phyloP scores from a whole-genome alignment of 2,797 vertebrate genomes.

The Amphiprion clarkii region DNA sequence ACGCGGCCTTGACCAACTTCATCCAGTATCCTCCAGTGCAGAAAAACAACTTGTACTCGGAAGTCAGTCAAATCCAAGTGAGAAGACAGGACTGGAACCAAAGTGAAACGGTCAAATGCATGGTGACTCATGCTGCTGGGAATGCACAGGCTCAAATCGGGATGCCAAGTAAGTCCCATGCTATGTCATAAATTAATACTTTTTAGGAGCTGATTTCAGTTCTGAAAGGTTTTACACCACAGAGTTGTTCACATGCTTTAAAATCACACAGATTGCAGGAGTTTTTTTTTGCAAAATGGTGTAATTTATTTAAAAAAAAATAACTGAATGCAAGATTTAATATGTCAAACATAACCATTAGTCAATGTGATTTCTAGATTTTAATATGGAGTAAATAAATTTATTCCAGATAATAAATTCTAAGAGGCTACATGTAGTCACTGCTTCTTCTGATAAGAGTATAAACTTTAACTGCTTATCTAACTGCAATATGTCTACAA shows the following conservation, averaged over 20 bases:
- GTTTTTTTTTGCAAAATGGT: no score
- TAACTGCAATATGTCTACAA: not conserved
- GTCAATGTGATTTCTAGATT: no score
- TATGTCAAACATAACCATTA: not conserved
- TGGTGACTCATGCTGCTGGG: conserved; percentile 2
- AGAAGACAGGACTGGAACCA: conserved; percentile 42
- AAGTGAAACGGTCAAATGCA: conserved; percentile 9
- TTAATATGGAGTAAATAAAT: not conserved
- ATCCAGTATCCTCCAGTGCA: conserved; percentile 74
- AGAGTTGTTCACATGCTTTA: not conserved
- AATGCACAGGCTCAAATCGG: accelerated
- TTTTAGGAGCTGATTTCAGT: not conserved
- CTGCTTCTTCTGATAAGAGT: not conserved
- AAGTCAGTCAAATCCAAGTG: conserved; percentile 75
- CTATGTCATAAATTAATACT: not conserved
- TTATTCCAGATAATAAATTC: not conserved
- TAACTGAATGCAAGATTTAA: not conserved
- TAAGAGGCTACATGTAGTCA: not conserved
- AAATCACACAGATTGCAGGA: not conserved
- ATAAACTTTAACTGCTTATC: not conserved
- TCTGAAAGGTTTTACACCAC: not conserved
- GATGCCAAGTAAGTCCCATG: conserved; percentile 46
- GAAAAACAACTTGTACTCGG: conserved; percentile 1
- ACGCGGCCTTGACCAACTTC: conserved; percentile 1
- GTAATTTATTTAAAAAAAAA: no score